phyloP scores from a whole-genome alignment of 2,113 vertebrate species.

The Phaethon lepturus region DNA sequence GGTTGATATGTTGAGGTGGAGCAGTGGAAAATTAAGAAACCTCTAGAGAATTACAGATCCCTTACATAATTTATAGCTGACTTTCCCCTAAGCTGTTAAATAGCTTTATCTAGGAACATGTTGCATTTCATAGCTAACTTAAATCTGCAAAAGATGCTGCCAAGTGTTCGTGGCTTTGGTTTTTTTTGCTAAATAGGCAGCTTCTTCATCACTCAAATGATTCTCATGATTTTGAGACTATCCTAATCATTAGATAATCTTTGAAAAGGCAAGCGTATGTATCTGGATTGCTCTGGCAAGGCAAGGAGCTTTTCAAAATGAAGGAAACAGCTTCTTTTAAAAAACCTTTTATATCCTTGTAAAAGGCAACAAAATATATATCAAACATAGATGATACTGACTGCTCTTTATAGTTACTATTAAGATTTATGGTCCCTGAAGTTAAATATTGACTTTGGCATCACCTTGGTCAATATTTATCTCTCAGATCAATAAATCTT shows the following conservation, averaged over 20 bases:
- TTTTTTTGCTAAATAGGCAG: background rate
- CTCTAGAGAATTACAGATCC: background rate
- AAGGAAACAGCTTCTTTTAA: constrained; percentile 12
- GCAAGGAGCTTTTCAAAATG: background rate
- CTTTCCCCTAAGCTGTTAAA: constrained; percentile 24
- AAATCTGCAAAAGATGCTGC: background rate
- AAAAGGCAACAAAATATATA: constrained; percentile 48
- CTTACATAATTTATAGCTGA: background rate
- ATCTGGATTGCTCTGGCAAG: constrained; percentile 1
- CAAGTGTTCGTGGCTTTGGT: background rate
- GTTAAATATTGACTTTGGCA: constrained; percentile 65
- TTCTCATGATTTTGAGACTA: background rate
- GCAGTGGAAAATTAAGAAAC: background rate
- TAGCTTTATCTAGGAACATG: background rate
- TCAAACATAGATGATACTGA: constrained; percentile 39
- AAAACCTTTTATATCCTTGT: constrained; percentile 38
- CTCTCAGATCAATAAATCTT: constrained; percentile 56
- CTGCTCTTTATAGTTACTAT: constrained; percentile 45
- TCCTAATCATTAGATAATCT: background rate
- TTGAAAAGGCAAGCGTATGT: background rate
- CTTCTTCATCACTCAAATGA: background rate
- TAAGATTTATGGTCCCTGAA: constrained; percentile 64
- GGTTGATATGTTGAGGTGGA: background rate
- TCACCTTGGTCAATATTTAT: constrained; percentile 65
- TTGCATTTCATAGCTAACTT: constrained; percentile 7